These are phyloP conservation scores for Sarotherodon lohbergeri DNA, from an alignment of 2,113 vertebrate species.

Conservation along the genomic window DNA sequence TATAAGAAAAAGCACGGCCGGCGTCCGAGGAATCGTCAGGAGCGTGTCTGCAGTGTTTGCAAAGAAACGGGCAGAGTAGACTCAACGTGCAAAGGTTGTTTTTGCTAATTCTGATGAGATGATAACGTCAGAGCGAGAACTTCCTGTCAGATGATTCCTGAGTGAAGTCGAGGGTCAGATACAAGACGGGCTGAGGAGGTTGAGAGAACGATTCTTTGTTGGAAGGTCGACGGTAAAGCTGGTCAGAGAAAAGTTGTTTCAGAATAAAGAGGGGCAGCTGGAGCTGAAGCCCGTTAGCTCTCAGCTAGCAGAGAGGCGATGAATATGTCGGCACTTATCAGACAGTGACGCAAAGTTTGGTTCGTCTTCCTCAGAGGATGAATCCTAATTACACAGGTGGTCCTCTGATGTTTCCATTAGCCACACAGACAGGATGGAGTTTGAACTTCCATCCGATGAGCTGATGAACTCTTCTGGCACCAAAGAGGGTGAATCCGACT, in stretches of 20 bases:
- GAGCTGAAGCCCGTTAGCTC: background rate
- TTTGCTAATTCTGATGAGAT: background rate
- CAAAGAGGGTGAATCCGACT: background rate
- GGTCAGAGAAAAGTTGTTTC: background rate
- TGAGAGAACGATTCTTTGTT: background rate
- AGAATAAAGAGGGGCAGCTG: background rate
- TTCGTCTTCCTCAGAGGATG: background rate
- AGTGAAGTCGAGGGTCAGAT: background rate
- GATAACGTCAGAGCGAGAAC: background rate
- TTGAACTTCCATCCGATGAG: background rate
- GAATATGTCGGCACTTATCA: background rate
- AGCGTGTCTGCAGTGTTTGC: slow-evolving; percentile 22
- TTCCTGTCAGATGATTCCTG: background rate
- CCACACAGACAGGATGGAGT: background rate
- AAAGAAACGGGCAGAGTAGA: slow-evolving; percentile 8
- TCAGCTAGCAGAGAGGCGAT: background rate
- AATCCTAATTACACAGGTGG: background rate
- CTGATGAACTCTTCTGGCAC: background rate
- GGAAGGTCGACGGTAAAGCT: background rate
- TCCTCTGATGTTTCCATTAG: background rate
- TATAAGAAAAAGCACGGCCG: slow-evolving; percentile 10
- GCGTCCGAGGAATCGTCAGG: slow-evolving; percentile 9
- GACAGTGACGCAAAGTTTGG: background rate
- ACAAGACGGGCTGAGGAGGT: background rate
- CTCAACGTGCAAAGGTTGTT: accelerated